phyloP scores from a whole-genome alignment of 2,797 vertebrate genomes.

The Micrastur ruficollis region DNA sequence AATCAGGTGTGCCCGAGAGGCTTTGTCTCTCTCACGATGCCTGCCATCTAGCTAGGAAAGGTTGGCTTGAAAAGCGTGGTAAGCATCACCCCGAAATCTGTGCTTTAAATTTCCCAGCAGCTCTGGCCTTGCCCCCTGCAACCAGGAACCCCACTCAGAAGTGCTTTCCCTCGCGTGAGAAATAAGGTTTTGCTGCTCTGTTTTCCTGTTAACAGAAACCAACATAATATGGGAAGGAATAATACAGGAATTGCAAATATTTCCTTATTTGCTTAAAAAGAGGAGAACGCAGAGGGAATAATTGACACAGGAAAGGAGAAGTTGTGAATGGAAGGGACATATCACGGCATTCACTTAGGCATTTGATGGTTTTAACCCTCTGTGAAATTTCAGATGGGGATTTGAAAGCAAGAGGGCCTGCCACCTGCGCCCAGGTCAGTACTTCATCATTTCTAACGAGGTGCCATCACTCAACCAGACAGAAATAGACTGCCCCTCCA shows the following conservation, averaged over 20 bases:
- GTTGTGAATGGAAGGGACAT: not conserved
- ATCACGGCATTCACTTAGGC: not conserved
- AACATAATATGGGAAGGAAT: not conserved
- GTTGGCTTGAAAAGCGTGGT: not conserved
- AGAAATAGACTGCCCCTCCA: not conserved
- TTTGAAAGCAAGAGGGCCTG: not conserved
- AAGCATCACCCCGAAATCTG: not conserved
- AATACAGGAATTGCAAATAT: not conserved
- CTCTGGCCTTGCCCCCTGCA: not conserved
- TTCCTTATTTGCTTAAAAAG: not conserved
- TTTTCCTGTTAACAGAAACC: not conserved
- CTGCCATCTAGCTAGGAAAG: not conserved
- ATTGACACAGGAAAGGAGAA: not conserved
- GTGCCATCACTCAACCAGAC: not conserved
- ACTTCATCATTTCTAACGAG: not conserved
- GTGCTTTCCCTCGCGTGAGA: not conserved
- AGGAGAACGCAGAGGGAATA: not conserved
- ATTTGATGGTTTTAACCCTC: not conserved
- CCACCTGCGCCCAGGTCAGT: not conserved
- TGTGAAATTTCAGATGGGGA: not conserved
- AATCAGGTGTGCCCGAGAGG: not conserved
- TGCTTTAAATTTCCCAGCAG: not conserved
- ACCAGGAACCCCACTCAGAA: not conserved
- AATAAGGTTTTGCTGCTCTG: not conserved
- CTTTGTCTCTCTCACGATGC: not conserved